Base-by-base conservation (phyloP, 2,888 invertebrate species). In the Shargacucullia verbasci region DNA sequence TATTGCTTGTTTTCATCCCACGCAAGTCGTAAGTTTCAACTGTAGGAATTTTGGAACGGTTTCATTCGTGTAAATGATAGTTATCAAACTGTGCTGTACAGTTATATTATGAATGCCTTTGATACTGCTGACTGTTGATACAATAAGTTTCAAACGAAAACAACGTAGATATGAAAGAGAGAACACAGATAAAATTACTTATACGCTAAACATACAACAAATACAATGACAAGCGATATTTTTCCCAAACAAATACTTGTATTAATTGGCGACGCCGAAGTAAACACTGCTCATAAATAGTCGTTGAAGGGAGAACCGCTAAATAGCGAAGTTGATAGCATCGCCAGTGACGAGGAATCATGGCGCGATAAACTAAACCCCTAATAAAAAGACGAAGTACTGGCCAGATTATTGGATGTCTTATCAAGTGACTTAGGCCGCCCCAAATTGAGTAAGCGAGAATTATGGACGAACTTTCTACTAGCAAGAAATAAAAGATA, bases 391-490 rank as follows among this genome's bases (percentile, higher is more conserved):
- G 80, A 82, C 83, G 80, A 84, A 87, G 83, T 79, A 85, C 86
- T 85, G 77, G 79, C 81, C 83, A 86, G 88, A 91, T 92, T 91
- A 92, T 91, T 87, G 84, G 85, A 78, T 82, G 83, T 79, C 90
- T 92, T 93, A 93, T 94, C 92, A 82, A 81, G 78, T 79, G 81
- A 85, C 85, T 88, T 82, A 85, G 87, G 82, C 81, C 78, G 79
- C 88, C 89, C 91, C 86, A 89, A 92, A 92, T 92, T 89, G 88
- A 88, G 85, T 82, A 84, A 87, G 88, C 83, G 82, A 89, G 87
- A 93, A 89, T 90, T 93, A 92, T 94, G 88, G 90, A 79, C 78
- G 69, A 94, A 93, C 85, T 92, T 92, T 88, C 86, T 85, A 85
- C 83, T 81, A 66, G 76, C 82, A 76, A 81, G 84, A 82, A 86